Conservation (phyloP, 2,888 invertebrate species). For the Drosophila borborema region DNA sequence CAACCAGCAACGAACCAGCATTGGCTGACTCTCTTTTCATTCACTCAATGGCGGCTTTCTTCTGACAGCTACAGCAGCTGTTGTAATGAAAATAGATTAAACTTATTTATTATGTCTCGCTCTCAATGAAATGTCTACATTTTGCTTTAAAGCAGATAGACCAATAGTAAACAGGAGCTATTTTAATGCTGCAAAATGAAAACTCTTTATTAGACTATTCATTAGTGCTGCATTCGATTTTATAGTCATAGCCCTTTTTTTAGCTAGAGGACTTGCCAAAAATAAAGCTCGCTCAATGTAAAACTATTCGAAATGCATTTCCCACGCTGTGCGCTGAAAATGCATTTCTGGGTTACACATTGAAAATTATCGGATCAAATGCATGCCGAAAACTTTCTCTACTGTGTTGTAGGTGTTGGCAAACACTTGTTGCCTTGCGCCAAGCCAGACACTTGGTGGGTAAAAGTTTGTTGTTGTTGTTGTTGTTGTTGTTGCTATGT, state of each 20-base stretch:
- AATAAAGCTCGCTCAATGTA: slow-evolving; percentile 13
- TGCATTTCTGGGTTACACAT: slow-evolving; percentile 59
- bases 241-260: background rate
- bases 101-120: slow-evolving; percentile 83
- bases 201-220: background rate
- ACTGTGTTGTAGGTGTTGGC: slow-evolving; percentile 72
- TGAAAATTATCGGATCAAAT: slow-evolving; percentile 42
- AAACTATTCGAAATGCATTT: slow-evolving; percentile 43
- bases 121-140: slow-evolving; percentile 29
- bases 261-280: slow-evolving; percentile 43
- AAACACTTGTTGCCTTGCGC: slow-evolving; percentile 71
- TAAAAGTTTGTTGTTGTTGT: slow-evolving; percentile 51
- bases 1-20: slow-evolving; percentile 59
- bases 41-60: slow-evolving; percentile 64
- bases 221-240: background rate
- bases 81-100: slow-evolving; percentile 82
- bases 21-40: slow-evolving; percentile 21
- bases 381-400: slow-evolving; percentile 66
- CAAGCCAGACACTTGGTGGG: slow-evolving; percentile 44
- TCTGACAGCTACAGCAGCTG: slow-evolving; percentile 53
- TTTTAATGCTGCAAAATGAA: background rate
- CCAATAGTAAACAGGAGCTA: background rate
- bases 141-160: background rate
- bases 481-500: slow-evolving; percentile 39
- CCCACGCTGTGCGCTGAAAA: slow-evolving; percentile 62